phyloP scores from a whole-genome alignment of 2,888 invertebrate species.

The Cephus sareptanus region DNA sequence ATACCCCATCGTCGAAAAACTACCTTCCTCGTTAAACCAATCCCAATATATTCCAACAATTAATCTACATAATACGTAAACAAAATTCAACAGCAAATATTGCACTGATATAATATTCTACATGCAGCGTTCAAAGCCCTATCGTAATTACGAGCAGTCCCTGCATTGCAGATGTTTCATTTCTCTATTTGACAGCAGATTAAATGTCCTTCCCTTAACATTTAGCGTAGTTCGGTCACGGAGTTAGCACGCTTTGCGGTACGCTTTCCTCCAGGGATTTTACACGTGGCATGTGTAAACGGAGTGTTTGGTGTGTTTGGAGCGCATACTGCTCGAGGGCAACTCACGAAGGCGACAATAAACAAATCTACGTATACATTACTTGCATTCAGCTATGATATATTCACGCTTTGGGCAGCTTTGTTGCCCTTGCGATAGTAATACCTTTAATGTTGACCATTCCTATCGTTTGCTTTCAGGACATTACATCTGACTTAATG shows the following conservation, averaged over 20 bases:
- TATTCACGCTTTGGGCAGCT: slow-evolving; percentile 42
- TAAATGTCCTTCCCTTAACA: neutral
- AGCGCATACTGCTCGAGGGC: slow-evolving; percentile 39
- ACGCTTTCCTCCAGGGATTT: neutral
- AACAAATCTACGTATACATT: slow-evolving; percentile 56
- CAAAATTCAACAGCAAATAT: neutral
- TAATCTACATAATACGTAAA: neutral
- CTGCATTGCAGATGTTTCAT: neutral
- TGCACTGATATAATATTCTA: neutral
- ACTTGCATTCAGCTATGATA: slow-evolving; percentile 41
- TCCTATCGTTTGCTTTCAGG: neutral
- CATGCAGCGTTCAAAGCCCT: neutral
- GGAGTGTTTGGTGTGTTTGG: slow-evolving; percentile 25
- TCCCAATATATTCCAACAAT: neutral
- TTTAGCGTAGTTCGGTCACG: neutral
- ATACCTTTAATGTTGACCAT: neutral
- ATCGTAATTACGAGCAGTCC: neutral
- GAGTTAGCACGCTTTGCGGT: neutral
- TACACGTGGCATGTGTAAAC: neutral
- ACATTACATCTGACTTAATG: neutral
- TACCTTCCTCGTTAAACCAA: neutral
- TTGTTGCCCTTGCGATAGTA: slow-evolving; percentile 29
- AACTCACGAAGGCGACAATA: slow-evolving; percentile 49
- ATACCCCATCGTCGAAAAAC: neutral
- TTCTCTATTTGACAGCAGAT: neutral